Conservation (phyloP, 2,888 invertebrate species). For the Netelia melanura region DNA sequence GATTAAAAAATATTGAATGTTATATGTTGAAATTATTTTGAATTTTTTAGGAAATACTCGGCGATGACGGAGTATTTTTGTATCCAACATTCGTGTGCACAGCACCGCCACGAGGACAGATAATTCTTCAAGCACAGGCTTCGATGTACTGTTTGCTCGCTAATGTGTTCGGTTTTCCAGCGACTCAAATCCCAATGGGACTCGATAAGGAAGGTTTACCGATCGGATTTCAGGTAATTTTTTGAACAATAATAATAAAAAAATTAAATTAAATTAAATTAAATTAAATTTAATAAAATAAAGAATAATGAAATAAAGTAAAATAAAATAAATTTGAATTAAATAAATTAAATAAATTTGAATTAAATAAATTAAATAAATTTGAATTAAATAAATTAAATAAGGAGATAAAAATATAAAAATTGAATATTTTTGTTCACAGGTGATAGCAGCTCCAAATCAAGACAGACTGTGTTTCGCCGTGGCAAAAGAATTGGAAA, state of each 20-base stretch:
- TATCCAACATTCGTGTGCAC: slow-evolving; percentile 85
- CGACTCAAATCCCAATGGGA: slow-evolving; percentile 91
- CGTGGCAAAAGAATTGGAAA: slow-evolving; percentile 92
- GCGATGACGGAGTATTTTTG: slow-evolving; percentile 86
- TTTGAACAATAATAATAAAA: slow-evolving; percentile 12
- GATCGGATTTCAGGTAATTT: slow-evolving; percentile 90
- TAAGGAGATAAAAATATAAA: slow-evolving; percentile 1
- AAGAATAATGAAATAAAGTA: slow-evolving; percentile 5
- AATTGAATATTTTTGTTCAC: slow-evolving; percentile 64
- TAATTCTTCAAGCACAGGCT: slow-evolving; percentile 87
- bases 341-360: too few species aligned
- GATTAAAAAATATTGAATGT: neutral
- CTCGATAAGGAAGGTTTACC: slow-evolving; percentile 88
- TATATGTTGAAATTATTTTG: neutral
- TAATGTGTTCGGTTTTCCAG: slow-evolving; percentile 91
- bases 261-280: neutral
- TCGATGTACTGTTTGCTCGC: slow-evolving; percentile 89
- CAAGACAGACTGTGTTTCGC: slow-evolving; percentile 93
- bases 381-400: neutral
- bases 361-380: slow-evolving; percentile 12
- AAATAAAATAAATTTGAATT: too few species aligned
- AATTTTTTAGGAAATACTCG: slow-evolving; percentile 86
- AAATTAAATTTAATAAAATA: slow-evolving; percentile 2
- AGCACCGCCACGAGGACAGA: slow-evolving; percentile 86
- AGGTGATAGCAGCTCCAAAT: slow-evolving; percentile 90